Evolutionary conservation across 1,140 invertebrate genomes (phyloP).

Genomic region (Antheraea mylitta): DNA sequence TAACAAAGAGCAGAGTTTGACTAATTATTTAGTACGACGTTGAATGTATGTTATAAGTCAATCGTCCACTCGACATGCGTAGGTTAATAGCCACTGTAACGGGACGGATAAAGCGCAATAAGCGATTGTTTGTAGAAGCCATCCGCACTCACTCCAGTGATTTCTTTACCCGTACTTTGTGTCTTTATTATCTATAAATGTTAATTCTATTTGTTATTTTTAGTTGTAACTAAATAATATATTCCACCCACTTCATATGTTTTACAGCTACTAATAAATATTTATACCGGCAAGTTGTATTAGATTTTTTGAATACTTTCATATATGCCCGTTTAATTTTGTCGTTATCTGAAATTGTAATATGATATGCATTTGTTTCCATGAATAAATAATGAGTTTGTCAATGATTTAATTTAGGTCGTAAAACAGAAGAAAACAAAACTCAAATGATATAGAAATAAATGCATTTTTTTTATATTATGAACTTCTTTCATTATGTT

Average conservation of each 20-base stretch:
- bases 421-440: too few species aligned
- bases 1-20: too few species aligned
- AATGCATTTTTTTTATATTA: too few species aligned
- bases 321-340: too few species aligned
- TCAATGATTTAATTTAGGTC: too few species aligned
- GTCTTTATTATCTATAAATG: constrained; percentile 33
- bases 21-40: too few species aligned
- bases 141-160: constrained; percentile 33
- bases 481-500: too few species aligned
- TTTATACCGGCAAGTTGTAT: neutral
- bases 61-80: constrained; percentile 43
- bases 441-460: too few species aligned
- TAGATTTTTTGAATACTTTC: too few species aligned
- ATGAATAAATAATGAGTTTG: too few species aligned
- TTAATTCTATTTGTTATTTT: constrained; percentile 26
- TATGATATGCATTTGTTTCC: too few species aligned
- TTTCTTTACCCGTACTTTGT: constrained; percentile 45
- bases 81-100: constrained; percentile 47
- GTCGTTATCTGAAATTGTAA: too few species aligned
- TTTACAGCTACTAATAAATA: neutral
- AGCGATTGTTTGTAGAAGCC: constrained; percentile 55
- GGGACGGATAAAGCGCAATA: constrained; percentile 55
- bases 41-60: neutral
- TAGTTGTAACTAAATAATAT: constrained; percentile 16
- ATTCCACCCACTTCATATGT: constrained; percentile 7